Percentiles rank a stretch among this genome's conserved stretches.
phyloP scores from a whole-genome alignment of 2,113 vertebrate species.

The Nicator chloris region DNA sequence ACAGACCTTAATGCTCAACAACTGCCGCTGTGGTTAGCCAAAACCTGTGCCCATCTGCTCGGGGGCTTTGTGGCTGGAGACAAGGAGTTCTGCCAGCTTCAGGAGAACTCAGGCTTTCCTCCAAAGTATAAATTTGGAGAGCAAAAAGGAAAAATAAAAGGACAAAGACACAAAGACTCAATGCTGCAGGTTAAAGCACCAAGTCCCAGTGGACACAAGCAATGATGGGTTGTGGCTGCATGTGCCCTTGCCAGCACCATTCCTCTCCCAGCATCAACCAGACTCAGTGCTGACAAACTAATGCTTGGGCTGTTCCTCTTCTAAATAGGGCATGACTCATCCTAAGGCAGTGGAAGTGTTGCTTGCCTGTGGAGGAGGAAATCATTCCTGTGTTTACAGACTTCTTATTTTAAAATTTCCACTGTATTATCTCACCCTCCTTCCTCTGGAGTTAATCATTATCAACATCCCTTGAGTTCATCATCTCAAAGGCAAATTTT shows the following conservation, averaged over 20 bases:
- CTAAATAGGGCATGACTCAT: background rate
- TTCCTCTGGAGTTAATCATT: background rate
- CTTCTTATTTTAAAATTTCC: background rate
- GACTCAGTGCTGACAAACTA: background rate
- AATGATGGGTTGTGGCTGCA: background rate
- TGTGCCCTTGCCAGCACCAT: background rate
- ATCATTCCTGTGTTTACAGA: background rate
- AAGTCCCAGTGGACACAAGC: background rate
- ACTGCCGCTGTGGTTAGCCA: background rate
- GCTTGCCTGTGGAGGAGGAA: background rate
- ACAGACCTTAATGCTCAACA: conserved; percentile 37
- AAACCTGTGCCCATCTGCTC: conserved; percentile 57
- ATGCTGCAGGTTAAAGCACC: background rate
- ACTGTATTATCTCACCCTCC: background rate
- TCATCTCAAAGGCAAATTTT: background rate
- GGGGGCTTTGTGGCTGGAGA: background rate
- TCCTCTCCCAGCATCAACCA: background rate
- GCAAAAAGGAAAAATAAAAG: background rate
- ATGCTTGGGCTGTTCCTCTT: background rate
- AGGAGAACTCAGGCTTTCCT: background rate
- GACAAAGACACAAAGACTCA: background rate
- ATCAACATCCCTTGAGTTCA: background rate
- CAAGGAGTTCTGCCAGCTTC: conserved; percentile 21
- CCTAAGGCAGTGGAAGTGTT: background rate
- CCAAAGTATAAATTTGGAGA: background rate